Percentiles rank a stretch among this genome's conserved stretches.
These are phyloP conservation scores for Trachops cirrhosus DNA, from an alignment of 2,797 vertebrate genomes.

Conservation along the genomic window DNA sequence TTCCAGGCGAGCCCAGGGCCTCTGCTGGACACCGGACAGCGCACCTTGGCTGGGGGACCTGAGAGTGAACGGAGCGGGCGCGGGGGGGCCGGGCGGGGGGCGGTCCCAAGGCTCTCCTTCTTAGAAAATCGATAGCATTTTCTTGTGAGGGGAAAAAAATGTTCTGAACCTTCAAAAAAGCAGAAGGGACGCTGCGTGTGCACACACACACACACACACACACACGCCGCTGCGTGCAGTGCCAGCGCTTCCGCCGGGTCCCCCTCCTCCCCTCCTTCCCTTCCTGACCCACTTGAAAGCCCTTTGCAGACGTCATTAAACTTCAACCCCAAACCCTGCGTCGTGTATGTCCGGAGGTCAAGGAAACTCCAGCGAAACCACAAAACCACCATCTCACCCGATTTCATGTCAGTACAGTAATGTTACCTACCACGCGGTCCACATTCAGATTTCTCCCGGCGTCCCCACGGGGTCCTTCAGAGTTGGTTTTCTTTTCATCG, in stretches of 20 bases:
- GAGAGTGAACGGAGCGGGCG: fast-evolving
- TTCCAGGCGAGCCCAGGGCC: neutral
- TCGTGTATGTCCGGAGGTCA: neutral
- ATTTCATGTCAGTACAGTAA: neutral
- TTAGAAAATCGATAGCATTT: neutral
- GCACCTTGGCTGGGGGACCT: neutral
- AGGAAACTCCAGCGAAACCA: neutral
- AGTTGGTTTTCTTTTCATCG: neutral
- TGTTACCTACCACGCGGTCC: neutral
- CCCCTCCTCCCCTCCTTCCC: neutral
- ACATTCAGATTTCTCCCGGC: neutral
- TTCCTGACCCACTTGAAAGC: neutral
- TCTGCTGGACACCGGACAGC: neutral
- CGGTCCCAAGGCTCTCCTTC: neutral
- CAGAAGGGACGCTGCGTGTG: neutral
- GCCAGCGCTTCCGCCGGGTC: fast-evolving
- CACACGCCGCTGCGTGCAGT: no score
- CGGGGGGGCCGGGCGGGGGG: no score
- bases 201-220: no score
- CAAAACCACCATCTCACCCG: neutral
- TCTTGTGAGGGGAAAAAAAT: neutral
- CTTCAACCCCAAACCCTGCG: neutral
- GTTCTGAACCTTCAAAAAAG: neutral
- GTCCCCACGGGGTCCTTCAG: neutral
- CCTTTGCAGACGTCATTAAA: neutral